A percentile compares a stretch with the other conserved stretches of the same genome.
phyloP scores from a whole-genome alignment of 23 tunicate genomes.

The Halocynthia roretzi region DNA sequence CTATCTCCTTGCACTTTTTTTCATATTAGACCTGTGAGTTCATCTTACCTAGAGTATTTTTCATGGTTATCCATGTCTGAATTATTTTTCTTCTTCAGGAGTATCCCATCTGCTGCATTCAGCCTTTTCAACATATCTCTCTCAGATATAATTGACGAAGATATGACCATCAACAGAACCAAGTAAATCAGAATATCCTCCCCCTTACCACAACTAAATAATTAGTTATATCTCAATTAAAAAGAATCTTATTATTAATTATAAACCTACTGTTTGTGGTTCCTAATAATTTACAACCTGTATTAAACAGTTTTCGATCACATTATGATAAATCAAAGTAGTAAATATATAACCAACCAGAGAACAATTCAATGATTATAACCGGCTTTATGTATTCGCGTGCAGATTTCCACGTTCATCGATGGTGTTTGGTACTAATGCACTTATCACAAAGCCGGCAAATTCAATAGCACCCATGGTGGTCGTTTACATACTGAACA shows the following conservation, averaged over 20 bases:
- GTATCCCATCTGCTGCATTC: constrained; percentile 65
- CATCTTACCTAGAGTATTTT: not conserved
- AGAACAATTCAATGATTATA: too few species aligned
- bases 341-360: too few species aligned
- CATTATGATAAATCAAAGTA: too few species aligned
- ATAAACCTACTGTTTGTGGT: too few species aligned
- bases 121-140: constrained; percentile 63
- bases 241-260: not conserved
- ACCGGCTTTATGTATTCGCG: not conserved
- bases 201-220: not conserved
- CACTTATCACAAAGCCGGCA: constrained; percentile 88
- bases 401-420: constrained; percentile 53
- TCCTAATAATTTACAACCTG: too few species aligned
- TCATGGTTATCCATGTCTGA: not conserved
- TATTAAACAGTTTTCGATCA: too few species aligned
- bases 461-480: constrained; percentile 92
- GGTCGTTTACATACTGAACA: constrained; percentile 70
- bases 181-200: constrained; percentile 30
- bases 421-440: constrained; percentile 75
- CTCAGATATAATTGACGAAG: constrained; percentile 87
- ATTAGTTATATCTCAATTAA: not conserved
- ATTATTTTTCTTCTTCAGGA: constrained; percentile 20
- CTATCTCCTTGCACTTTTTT: constrained; percentile 54
- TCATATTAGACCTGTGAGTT: constrained; percentile 72
- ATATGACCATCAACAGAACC: constrained; percentile 31